Conservation (phyloP, 2,888 invertebrate genomes). For the Acrobasis repandana region DNA sequence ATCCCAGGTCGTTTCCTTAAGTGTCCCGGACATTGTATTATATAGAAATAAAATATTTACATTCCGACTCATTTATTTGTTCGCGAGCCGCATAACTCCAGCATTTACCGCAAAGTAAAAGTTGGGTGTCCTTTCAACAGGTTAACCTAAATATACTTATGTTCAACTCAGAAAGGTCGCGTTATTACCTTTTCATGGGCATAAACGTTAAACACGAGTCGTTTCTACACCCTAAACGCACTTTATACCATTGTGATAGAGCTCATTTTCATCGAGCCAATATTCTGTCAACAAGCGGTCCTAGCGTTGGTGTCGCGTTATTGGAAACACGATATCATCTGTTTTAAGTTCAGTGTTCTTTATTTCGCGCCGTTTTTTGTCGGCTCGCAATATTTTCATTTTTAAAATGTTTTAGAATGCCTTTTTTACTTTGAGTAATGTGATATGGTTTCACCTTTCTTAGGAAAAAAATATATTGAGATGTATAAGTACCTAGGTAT, state of each 20-base stretch:
- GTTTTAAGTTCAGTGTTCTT: slow-evolving; percentile 14
- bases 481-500: too few species aligned
- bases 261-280: neutral
- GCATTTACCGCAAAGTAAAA: slow-evolving; percentile 16
- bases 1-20: too few species aligned
- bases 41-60: too few species aligned
- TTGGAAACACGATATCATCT: slow-evolving; percentile 17
- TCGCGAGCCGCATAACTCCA: neutral
- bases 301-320: slow-evolving; percentile 14
- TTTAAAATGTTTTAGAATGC: neutral
- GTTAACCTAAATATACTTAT: slow-evolving; percentile 23
- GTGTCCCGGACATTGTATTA: too few species aligned
- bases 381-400: neutral
- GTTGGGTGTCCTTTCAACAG: slow-evolving; percentile 23
- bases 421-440: neutral
- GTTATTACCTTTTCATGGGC: slow-evolving; percentile 24
- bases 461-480: too few species aligned
- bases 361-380: slow-evolving; percentile 5
- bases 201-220: slow-evolving; percentile 20
- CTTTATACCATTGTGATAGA: neutral
- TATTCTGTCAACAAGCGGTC: slow-evolving; percentile 9
- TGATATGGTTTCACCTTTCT: too few species aligned
- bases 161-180: slow-evolving; percentile 21
- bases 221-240: neutral
- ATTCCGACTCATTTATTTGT: neutral